A percentile compares a stretch with the other conserved stretches of the same genome.
These are phyloP conservation scores for Phalanger gymnotis DNA, from an alignment of 2,797 vertebrate genomes.

Conservation along the genomic window DNA sequence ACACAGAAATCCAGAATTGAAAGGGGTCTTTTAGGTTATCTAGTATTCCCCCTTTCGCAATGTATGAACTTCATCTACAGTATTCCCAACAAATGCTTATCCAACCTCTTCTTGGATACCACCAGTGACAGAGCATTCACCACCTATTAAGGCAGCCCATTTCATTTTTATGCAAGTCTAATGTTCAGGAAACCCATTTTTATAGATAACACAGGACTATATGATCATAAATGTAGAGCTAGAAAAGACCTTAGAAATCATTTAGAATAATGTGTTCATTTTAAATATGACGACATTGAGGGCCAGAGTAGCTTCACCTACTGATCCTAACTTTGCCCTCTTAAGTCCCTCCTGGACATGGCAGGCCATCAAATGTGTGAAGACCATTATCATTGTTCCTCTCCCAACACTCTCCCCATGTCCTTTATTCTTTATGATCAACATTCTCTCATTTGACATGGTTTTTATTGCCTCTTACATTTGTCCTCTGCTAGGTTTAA, in stretches of 20 bases:
- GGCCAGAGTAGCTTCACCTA: neutral
- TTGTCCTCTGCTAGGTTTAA: neutral
- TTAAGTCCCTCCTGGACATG: neutral
- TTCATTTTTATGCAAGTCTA: neutral
- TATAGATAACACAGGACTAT: neutral
- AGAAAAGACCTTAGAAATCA: neutral
- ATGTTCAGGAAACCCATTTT: neutral
- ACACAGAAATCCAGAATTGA: neutral
- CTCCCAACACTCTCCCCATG: neutral
- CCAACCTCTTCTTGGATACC: neutral
- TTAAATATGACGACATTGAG: neutral
- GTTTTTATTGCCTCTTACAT: neutral
- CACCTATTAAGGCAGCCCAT: too few relatives aligned
- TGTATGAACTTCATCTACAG: neutral
- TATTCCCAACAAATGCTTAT: neutral
- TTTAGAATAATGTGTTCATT: neutral
- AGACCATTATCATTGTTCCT: neutral
- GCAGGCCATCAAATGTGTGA: neutral
- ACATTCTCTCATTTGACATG: neutral
- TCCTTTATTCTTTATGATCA: neutral
- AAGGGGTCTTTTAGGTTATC: neutral
- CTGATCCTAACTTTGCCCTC: neutral
- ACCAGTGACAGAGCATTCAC: neutral
- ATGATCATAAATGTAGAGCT: neutral
- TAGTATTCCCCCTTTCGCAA: neutral